Evolutionary conservation across 2,113 vertebrate genomes (phyloP), one percentile per base, ranked within the genome.

Genomic region (Microcebus tavaratra): DNA sequence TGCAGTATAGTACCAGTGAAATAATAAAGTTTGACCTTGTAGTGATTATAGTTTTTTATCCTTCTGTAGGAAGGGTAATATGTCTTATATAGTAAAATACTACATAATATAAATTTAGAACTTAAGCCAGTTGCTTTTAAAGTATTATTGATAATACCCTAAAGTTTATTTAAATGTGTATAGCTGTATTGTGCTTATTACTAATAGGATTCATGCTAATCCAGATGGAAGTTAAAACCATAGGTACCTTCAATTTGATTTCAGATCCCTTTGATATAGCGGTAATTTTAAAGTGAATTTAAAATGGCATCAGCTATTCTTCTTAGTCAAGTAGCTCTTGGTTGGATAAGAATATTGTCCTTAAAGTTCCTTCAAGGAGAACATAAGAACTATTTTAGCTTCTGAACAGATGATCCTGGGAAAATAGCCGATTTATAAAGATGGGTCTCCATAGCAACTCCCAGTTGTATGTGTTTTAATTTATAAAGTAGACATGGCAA

Each of bases 221-320:
- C 55, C 53, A 80, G 57, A 27, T 50, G 78, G 36, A 81, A 53
- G 57, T 80, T 95, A 85, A 96, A 80, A 63, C 15, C 88, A 31
- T 84, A 86, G 79, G 10, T 21, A 76, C 39, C 29, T 63, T 86
- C 21, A 80, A 70, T 95, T 88, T 92, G 88, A 21, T 92, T 80
- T 48, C 18, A 29, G 20, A 48, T 88, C 36, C 59, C 85, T 94
- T 85, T 79, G 53, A 87, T 36, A 39, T 68, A 91, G 31, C 23
- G 78, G 4, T 92, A 87, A 91, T 96, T 94, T 92, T 80, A 85
- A 86, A 92, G 68, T 93, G n/a, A 93, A 55, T 91, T 53, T 91
- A 68, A 81, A 96, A 75, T 65, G 75, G 27, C 7, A 84, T 83
- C 34, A 84, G 17, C 25, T 75, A 68, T 96, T 88, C 42, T 75